phyloP scores from a whole-genome alignment of 2,888 invertebrate species.

The Drosophila neotestacea region DNA sequence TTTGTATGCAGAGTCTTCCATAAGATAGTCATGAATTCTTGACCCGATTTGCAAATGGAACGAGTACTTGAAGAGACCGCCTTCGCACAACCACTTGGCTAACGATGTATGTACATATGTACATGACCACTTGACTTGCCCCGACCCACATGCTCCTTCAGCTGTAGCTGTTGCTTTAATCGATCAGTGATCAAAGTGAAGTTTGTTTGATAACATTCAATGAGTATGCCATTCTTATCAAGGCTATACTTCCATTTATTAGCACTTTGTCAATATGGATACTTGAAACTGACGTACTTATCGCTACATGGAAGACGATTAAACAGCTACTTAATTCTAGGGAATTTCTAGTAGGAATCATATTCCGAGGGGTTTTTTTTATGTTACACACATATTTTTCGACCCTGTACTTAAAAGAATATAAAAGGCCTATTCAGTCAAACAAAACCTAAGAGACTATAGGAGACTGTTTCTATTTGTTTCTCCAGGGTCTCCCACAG shows the following conservation, averaged over 20 bases:
- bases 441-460: no score
- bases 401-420: no score
- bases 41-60: conserved; percentile 47
- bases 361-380: no score
- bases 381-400: no score
- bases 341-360: not conserved
- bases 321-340: conserved; percentile 2
- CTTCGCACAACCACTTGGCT: conserved; percentile 16
- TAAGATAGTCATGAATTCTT: conserved; percentile 38
- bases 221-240: conserved; percentile 18
- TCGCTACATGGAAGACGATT: conserved; percentile 4
- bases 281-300: conserved; percentile 2
- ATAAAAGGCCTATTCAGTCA: no score
- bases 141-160: conserved; percentile 36
- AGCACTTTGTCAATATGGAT: not conserved
- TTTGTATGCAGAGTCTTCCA: conserved; percentile 36
- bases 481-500: no score
- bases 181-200: conserved; percentile 9
- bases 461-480: no score
- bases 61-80: conserved; percentile 27
- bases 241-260: conserved; percentile 4
- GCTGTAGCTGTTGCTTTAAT: conserved; percentile 22
- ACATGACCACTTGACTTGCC: conserved; percentile 47
- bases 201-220: conserved; percentile 8
- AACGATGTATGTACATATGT: not conserved